Evolutionary conservation across 2,888 invertebrate genomes (phyloP), one percentile per base, ranked within the genome.

Genomic region (Sesia bembeciformis): DNA sequence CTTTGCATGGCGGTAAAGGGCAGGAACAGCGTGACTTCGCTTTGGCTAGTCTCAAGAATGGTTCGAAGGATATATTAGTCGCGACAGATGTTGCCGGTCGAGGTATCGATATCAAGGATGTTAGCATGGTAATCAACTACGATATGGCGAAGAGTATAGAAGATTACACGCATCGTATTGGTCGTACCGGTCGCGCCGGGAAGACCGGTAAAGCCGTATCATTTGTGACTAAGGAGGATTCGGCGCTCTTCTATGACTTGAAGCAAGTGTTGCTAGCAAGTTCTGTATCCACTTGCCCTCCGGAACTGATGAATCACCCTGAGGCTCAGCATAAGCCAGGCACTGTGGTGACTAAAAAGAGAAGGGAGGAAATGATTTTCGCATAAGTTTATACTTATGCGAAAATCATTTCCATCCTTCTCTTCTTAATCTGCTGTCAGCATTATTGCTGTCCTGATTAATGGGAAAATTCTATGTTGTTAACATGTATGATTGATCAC

Each of bases 51-150:
- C 94, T 99, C 60, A 99, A 99, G 81, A 94, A 94, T 54, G 99
- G 99, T 4, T 93, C 95, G 0, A 99, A 99, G 81, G 98, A 99
- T 76, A 99, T 99, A 73, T 89, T 99, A 66, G 99, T 99, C 49
- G 99, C 99, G 0, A 99, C 99, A 0, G 99, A 99, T 83, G 99
- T 99, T 0, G 99, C 99, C 64, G 99, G 99, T 65, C 95, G 99
- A 92, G 99, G 99, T 96, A 99, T 99, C 65, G 99, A 99, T 77
- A 99, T 99, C 77, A 99, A 99, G 79, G 99, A 99, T 81, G 99
- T 99, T 3, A 98, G 98, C 4, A 92, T 99, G 86, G 99, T 99
- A 60, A 97, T 99, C 68, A 99, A 99, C 83, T 99, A 99, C 72
- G 99, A 99, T 77, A 99, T 99, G 99, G 98, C 99, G 0, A 99